Evolutionary conservation across 2,797 vertebrate species (phyloP).

Genomic region (Poeciliopsis paucimaculata): DNA sequence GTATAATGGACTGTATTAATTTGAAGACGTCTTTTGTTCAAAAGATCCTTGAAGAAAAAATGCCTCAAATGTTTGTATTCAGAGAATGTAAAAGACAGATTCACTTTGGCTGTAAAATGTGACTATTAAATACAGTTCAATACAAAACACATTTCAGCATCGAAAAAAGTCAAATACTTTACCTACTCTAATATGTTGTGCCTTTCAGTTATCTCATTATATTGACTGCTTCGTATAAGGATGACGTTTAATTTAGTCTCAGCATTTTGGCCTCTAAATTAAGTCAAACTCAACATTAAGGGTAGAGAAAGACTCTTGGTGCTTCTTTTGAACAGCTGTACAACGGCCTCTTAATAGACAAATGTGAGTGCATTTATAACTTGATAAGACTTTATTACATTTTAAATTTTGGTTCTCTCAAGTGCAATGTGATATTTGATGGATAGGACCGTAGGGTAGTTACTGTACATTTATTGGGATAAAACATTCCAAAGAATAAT

Average conservation of each 20-base stretch:
- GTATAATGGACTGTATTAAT: background rate
- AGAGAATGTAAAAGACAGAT: background rate
- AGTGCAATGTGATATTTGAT: background rate
- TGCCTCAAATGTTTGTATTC: background rate
- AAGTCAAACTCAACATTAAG: background rate
- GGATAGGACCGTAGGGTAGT: background rate
- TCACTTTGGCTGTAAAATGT: background rate
- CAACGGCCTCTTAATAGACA: background rate
- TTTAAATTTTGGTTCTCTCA: background rate
- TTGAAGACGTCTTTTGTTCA: background rate
- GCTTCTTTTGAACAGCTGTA: background rate
- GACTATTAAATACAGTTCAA: background rate
- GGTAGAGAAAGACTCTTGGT: background rate
- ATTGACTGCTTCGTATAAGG: background rate
- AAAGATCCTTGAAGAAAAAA: background rate
- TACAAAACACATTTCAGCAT: background rate
- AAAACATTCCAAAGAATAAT: background rate
- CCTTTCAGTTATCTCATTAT: background rate
- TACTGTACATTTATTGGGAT: background rate
- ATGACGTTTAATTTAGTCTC: background rate
- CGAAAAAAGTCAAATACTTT: background rate
- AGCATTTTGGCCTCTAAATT: constrained; percentile 1
- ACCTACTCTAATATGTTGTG: background rate
- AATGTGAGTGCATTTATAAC: background rate
- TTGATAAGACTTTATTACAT: background rate